phyloP scores from a whole-genome alignment of 2,888 invertebrate genomes.

The Eupsilia transversa region DNA sequence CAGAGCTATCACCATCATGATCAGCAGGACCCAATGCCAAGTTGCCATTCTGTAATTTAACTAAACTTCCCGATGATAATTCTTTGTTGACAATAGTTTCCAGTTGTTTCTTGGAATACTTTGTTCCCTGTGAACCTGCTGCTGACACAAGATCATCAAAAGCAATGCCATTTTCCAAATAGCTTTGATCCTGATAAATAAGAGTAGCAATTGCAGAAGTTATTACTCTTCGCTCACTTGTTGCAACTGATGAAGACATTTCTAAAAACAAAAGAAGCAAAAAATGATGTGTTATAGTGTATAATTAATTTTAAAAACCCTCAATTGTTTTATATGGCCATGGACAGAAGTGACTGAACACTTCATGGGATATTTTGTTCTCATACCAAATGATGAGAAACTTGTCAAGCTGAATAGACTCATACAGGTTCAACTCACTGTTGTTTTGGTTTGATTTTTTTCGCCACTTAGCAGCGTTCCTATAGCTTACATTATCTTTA shows the following conservation, averaged over 20 bases:
- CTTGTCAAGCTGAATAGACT: constrained; percentile 40
- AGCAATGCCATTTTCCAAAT: constrained; percentile 93
- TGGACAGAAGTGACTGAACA: constrained; percentile 15
- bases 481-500: constrained; percentile 96
- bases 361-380: constrained; percentile 12
- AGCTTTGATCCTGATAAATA: constrained; percentile 93
- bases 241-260: constrained; percentile 86
- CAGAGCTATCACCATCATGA: constrained; percentile 90
- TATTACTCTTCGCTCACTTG: constrained; percentile 90
- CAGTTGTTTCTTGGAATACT: constrained; percentile 91
- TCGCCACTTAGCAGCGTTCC: constrained; percentile 94
- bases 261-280: constrained; percentile 71
- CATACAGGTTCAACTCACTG: constrained; percentile 76
- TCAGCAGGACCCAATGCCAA: constrained; percentile 92
- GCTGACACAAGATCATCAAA: constrained; percentile 92
- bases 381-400: constrained; percentile 22
- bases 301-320: neutral
- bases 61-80: constrained; percentile 92
- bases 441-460: constrained; percentile 81
- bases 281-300: neutral
- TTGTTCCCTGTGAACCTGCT: constrained; percentile 92
- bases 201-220: constrained; percentile 93
- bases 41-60: constrained; percentile 92
- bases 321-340: constrained; percentile 16
- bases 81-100: constrained; percentile 93